phyloP scores from a whole-genome alignment of 1,140 invertebrate genomes.

The Drosophila rufa region DNA sequence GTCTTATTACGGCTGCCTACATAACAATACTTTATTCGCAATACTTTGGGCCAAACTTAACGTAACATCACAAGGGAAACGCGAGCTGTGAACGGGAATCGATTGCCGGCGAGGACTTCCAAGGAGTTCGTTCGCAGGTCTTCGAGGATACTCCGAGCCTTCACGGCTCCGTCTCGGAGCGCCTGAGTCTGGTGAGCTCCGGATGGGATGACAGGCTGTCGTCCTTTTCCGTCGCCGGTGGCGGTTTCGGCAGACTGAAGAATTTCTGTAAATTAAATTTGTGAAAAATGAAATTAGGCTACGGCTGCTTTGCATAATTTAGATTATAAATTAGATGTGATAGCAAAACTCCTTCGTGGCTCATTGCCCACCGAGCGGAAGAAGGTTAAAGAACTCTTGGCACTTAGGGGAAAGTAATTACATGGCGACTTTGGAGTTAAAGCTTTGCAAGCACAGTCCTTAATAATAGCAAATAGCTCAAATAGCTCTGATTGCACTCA shows the following conservation, averaged over 20 bases:
- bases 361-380: slow-evolving; percentile 14
- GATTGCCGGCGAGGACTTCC: slow-evolving; percentile 24
- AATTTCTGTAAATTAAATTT: slow-evolving; percentile 85
- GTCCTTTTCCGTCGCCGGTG: slow-evolving; percentile 49
- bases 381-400: slow-evolving; percentile 21
- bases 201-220: slow-evolving; percentile 47
- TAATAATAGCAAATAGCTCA: too few relatives aligned
- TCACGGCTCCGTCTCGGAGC: slow-evolving; percentile 55
- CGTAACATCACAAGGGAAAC: slow-evolving; percentile 68
- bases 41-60: slow-evolving; percentile 79
- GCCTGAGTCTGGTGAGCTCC: slow-evolving; percentile 73
- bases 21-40: slow-evolving; percentile 81
- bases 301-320: slow-evolving; percentile 83
- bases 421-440: background rate
- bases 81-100: slow-evolving; percentile 31
- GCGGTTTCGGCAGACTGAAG: slow-evolving; percentile 83
- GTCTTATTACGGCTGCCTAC: slow-evolving; percentile 70
- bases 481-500: slow-evolving; percentile 44
- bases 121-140: slow-evolving; percentile 22
- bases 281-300: slow-evolving; percentile 80
- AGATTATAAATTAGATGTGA: slow-evolving; percentile 80
- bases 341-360: slow-evolving; percentile 26
- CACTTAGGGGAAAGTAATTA: slow-evolving; percentile 23
- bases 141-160: slow-evolving; percentile 6
- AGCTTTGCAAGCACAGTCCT: background rate